A percentile compares a stretch with the other conserved stretches of the same genome.
phyloP scores from a whole-genome alignment of 2,888 invertebrate genomes.

The Taphrorychus bicolor region DNA sequence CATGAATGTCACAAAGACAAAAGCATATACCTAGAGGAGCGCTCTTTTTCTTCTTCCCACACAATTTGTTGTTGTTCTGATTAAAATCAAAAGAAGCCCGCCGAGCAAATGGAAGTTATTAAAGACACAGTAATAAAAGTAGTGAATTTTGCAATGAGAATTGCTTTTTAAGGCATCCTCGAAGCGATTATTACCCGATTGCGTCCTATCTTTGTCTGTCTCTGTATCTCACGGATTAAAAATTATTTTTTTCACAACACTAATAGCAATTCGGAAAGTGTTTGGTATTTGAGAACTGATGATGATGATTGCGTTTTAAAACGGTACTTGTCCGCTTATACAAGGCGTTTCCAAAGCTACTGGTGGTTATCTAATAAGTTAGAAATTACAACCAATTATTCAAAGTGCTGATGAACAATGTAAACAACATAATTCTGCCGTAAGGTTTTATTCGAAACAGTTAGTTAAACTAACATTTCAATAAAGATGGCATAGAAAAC shows the following conservation, averaged over 20 bases:
- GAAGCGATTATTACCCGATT: conserved; percentile 12
- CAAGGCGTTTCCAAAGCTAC: neutral
- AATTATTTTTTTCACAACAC: conserved; percentile 17
- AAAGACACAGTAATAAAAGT: conserved; percentile 25
- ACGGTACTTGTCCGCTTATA: neutral
- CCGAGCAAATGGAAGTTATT: conserved; percentile 18
- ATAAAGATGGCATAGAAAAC: too few species aligned
- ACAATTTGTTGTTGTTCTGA: conserved; percentile 21
- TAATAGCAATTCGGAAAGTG: neutral
- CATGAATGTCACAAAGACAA: too few species aligned
- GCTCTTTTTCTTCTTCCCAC: conserved; percentile 26
- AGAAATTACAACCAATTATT: too few species aligned
- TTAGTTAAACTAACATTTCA: too few species aligned
- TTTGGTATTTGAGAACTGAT: neutral
- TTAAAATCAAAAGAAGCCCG: conserved; percentile 12
- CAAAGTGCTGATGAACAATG: too few species aligned
- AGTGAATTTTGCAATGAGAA: conserved; percentile 26
- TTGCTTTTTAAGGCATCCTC: conserved; percentile 6
- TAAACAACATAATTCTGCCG: too few species aligned
- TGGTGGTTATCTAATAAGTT: neutral
- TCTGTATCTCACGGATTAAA: conserved; percentile 18
- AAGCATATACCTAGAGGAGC: neutral
- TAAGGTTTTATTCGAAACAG: too few species aligned
- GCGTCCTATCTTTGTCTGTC: conserved; percentile 13
- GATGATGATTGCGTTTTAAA: neutral